Base-by-base conservation (phyloP, 2,797 vertebrate genomes). In the Amphiprion clarkii region DNA sequence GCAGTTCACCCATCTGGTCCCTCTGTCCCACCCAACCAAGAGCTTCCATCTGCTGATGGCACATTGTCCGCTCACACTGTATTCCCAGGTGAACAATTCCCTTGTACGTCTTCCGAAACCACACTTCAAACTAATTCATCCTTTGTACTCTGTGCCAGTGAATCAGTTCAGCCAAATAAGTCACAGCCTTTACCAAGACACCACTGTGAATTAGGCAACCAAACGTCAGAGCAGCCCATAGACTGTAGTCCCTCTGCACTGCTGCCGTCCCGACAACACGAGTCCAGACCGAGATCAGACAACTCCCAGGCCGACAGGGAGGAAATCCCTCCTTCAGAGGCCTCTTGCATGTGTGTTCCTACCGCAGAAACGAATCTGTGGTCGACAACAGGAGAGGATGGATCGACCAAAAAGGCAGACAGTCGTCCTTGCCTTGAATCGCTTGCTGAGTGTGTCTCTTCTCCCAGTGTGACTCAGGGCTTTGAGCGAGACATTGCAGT, bases 81-180 rank as follows among this genome's bases (percentile, higher is more conserved):
- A 75, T 83, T 83, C 73, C 71, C 81, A 66, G 80, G 80, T 80
- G 83, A 92, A 85, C 82, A 51, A 52, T 60, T 83, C 87, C 80
- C 85, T 61, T 67, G 70, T 60, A 44, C 61, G 59, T 91, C 90
- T 62, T 70, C 84, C 29, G 70, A 87, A 85, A 78, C 78, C 71
- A 48, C 77, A 31, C 79, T 54, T 71, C 87, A 86, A 72, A 61
- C 74, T 36, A 67, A 72, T 77, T 72, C 67, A 53, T 67, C 83
- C 72, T 74, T 67, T 79, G 68, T 71, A 62, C 82, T 39, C 49
- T 59, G 76, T 88, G 74, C 86, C 81, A 88, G 55, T 42, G 39
- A 89, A 76, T 74, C 82, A 31, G 57, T 64, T 52, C 76, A 66
- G 79, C 72, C 80, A 71, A 81, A 74, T 52, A 74, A 87, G 75